Evolutionary conservation across 2,797 vertebrate genomes (phyloP), one percentile per base, ranked within the genome.

Genomic region (Orientallactaga sibirica): DNA sequence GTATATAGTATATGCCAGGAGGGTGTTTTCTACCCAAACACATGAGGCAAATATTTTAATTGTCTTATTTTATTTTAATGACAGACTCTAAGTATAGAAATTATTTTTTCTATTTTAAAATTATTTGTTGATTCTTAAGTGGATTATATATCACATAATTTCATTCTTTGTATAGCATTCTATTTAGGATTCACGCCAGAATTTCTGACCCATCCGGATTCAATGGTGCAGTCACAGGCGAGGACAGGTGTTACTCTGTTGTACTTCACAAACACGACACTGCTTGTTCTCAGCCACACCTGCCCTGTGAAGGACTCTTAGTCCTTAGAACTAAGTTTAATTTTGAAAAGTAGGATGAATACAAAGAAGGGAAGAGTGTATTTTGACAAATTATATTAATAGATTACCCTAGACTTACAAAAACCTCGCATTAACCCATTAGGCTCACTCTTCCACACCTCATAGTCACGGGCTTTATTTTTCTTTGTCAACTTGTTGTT

Each of bases 11-110:
- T 85, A 75, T 67, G 16, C 5, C 43, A 95, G 52, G 52, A 70
- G 10, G 43, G 62, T 27, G 90, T 83, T 91, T 85, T 75, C 66
- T 87, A 74, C 81, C 24, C 75, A 80, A 94, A 84, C 4, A 71
- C 77, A 66, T 41, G 18, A 22, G 62, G 81, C 14, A 79, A 68
- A 55, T 66, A 78, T 86, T 93, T 86, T 74, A 86, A 48, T 64
- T 4, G 43, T 3, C 48, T 85, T 58, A 16, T 84, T 19, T 33
- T 15, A 7, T 74, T 86, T 75, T 33, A 52, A 52, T 86, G 43
- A 79, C 84, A 2, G 7, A 48, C 1, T n/a, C 1, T 88, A 78
- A 7, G 25, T 73, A 74, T 19, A 84, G 12, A 70, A 80, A 24
- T 67, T 2, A 66, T 48, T 79, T n/a, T 89, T 84, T 73, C 14